Base-by-base conservation (phyloP, 2,113 vertebrate species). In the Anoplopoma fimbria region DNA sequence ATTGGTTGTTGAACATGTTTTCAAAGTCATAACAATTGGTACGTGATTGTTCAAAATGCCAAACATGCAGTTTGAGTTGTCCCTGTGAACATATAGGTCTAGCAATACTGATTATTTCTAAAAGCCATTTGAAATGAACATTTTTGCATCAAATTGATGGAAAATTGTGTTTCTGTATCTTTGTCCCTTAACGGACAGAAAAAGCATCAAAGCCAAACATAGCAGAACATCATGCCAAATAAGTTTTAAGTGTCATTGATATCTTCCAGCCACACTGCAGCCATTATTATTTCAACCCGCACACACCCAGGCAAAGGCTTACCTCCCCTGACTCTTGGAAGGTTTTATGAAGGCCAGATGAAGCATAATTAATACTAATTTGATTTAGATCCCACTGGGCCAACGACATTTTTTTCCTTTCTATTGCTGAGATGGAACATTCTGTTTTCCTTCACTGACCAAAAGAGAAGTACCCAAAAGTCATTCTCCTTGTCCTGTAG, bases 361-460 rank as follows among this genome's bases (percentile, higher is more conserved):
- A 95, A 91, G 87, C 91, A 85, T 89, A 89, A 93, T 90, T 95
- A 82, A 93, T 91, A 94, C 88, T 93, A 89, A 92, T 94, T 93
- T 88, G 69, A 80, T 92, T 93, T 89, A 38, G 60, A 78, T 90
- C 80, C 90, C 93, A 83, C 62, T 82, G 88, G 90, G 87, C 70
- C 60, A 21, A 67, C 10, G 49, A 40, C 60, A 51, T 81, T 81
- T 85, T 57, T 76, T 69, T n/a, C n/a, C 74, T 58, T 69, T 51
- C 65, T 61, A 53, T 72, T 82, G 69, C 82, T 64, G n/a, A n/a
- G n/a, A n/a, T n/a, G 33, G 58, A 84, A 83, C 84, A 62, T 60
- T 70, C 31, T 64, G 83, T 90, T 90, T 87, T 81, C 57, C 82
- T 33, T 85, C 71, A 36, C 67, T 86, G 75, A 87, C 83, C 75